Percentiles rank a stretch among this genome's conserved stretches.
These are phyloP conservation scores for Hydrolagus colliei DNA, from an alignment of 2,797 vertebrate genomes.

Conservation along the genomic window DNA sequence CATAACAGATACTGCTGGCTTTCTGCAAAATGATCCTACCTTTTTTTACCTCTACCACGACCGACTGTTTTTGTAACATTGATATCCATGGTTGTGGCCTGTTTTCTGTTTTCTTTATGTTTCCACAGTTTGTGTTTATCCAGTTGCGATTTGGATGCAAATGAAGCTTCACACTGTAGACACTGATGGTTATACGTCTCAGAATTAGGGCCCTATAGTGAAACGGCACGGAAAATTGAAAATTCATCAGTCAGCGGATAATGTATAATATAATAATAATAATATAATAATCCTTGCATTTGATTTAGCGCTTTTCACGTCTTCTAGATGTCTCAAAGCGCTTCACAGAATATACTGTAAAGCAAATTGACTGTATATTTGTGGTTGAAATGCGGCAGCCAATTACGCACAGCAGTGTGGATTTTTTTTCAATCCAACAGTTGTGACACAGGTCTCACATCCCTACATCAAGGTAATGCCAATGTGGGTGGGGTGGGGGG, in stretches of 20 bases:
- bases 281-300: too few relatives aligned
- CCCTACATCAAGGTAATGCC: not conserved
- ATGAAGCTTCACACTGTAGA: conserved; percentile 82
- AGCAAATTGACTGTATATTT: too few relatives aligned
- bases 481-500: not conserved
- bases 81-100: conserved; percentile 58
- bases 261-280: too few relatives aligned
- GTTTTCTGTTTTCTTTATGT: conserved; percentile 66
- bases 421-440: too few relatives aligned
- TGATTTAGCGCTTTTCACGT: too few relatives aligned
- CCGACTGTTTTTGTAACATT: conserved; percentile 64
- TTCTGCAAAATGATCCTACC: conserved; percentile 53
- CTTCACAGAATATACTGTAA: too few relatives aligned
- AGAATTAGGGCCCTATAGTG: conserved; percentile 60
- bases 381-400: too few relatives aligned
- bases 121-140: conserved; percentile 94
- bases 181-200: conserved; percentile 83
- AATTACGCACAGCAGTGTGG: too few relatives aligned
- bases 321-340: too few relatives aligned
- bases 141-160: conserved; percentile 87
- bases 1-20: not conserved
- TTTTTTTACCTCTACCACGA: conserved; percentile 77
- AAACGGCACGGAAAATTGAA: not conserved
- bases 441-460: too few relatives aligned
- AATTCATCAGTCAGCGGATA: not conserved